Evolutionary conservation across 2,797 vertebrate species (phyloP).

Genomic region (Philypnodon macrostomus): DNA sequence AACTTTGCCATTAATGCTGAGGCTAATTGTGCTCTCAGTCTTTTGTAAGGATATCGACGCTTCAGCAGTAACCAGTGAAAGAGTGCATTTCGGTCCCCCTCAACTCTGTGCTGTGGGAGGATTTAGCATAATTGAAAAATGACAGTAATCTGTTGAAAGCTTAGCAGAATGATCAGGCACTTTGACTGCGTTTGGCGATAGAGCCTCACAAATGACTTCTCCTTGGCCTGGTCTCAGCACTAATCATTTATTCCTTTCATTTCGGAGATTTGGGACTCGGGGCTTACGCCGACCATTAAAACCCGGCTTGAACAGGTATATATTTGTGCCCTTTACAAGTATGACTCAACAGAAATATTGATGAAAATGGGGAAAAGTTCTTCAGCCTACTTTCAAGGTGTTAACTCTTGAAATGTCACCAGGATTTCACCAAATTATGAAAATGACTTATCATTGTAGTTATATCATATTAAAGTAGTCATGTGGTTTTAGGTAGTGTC

Average conservation of each 20-base stretch:
- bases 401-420: not conserved
- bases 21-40: conserved; percentile 2
- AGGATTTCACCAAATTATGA: not conserved
- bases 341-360: conserved; percentile 7
- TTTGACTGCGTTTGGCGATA: conserved; percentile 37
- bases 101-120: conserved; percentile 33
- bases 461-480: too few species aligned
- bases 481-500: too few species aligned
- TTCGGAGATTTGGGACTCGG: conserved; percentile 22
- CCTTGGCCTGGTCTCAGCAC: conserved; percentile 9
- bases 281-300: conserved; percentile 13
- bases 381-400: not conserved
- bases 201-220: conserved; percentile 11
- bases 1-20: conserved; percentile 38
- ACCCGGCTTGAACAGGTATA: not conserved
- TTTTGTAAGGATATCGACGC: conserved; percentile 15
- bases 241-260: conserved; percentile 21
- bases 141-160: conserved; percentile 46
- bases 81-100: conserved; percentile 37
- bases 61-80: conserved; percentile 18
- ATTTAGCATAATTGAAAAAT: conserved; percentile 60
- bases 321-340: conserved; percentile 3
- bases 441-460: too few species aligned
- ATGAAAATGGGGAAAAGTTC: conserved; percentile 6
- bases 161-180: conserved; percentile 27